Evolutionary conservation across 2,888 invertebrate species (phyloP).

Genomic region (Acleris laterana): DNA sequence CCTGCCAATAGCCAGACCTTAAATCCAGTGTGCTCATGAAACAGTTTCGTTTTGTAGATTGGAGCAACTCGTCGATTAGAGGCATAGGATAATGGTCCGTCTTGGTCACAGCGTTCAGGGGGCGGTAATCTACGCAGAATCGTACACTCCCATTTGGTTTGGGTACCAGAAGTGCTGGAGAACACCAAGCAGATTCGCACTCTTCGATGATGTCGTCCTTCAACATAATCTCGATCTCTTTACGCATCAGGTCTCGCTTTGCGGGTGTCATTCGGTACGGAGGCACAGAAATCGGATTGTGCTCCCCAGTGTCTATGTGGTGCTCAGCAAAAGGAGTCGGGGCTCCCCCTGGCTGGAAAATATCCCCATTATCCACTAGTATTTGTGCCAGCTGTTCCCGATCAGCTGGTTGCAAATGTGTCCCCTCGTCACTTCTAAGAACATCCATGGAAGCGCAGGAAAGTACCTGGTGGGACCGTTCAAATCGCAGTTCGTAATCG

Average conservation of each 20-base stretch:
- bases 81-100: background rate
- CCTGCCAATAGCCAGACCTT: slow-evolving; percentile 2
- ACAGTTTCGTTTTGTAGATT: background rate
- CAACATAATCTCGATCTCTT: background rate
- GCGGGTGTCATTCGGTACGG: background rate
- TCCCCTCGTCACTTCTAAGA: too few relatives aligned
- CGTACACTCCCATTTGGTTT: background rate
- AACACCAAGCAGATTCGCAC: background rate
- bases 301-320: background rate
- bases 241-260: background rate
- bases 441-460: too few relatives aligned
- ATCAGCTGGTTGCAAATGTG: too few relatives aligned
- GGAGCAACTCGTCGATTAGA: background rate
- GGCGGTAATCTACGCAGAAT: background rate
- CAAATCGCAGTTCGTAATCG: background rate
- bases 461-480: too few relatives aligned
- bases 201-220: background rate
- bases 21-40: background rate
- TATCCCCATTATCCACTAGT: background rate
- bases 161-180: background rate
- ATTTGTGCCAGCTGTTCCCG: too few relatives aligned
- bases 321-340: background rate
- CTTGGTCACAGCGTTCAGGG: background rate
- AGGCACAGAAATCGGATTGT: background rate
- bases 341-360: slow-evolving; percentile 3